Base-by-base conservation (phyloP, 2,888 invertebrate genomes). In the Aporophyla lueneburgensis region DNA sequence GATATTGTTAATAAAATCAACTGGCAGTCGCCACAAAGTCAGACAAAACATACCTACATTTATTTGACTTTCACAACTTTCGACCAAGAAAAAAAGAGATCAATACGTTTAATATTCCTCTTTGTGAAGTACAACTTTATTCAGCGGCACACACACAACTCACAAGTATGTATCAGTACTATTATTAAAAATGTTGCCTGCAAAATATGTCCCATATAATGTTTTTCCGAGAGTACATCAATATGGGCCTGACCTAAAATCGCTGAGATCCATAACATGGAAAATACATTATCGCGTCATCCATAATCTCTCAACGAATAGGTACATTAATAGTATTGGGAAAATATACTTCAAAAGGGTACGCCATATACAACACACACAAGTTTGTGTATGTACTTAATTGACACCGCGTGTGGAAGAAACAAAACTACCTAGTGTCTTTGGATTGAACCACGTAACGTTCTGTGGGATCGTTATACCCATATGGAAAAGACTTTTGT, bases 231-330 rank as follows among this genome's bases (percentile, higher is more conserved):
- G 21, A 59, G 27, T 12, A n/a, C 21, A n/a, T 68, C 51, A 51
- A 56, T 33, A 54, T 27, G 5, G 3, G 51, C n/a, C n/a, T 58
- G 65, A 69, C 65, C 43, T 24, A 70, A 66, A 56, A 56, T 59
- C 27, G 6, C n/a, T 58, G 59, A 16, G 19, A 56, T 63, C 14
- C 59, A 56, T 27, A 59, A 79, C 74, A 79, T 56, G 71, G 33
- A 62, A 76, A 76, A 67, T 67, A 76, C 61, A 78, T 71, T 77
- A 78, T 56, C 78, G 27, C 43, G 43, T 74, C 76, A 46, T 53
- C 53, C 33, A 19, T 54, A 54, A 70, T 53, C 65, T 54, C 59
- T 66, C 70, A 54, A 59, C 51, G 51, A 65, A 65, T 61, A 49
- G 19, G 12, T 49, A 21, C 46, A 46, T 19, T 65, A 65, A 19